A percentile compares a stretch with the other conserved stretches of the same genome.
Conservation (phyloP, 1,140 invertebrate species). For the Leptinotarsa undecemlineata region DNA sequence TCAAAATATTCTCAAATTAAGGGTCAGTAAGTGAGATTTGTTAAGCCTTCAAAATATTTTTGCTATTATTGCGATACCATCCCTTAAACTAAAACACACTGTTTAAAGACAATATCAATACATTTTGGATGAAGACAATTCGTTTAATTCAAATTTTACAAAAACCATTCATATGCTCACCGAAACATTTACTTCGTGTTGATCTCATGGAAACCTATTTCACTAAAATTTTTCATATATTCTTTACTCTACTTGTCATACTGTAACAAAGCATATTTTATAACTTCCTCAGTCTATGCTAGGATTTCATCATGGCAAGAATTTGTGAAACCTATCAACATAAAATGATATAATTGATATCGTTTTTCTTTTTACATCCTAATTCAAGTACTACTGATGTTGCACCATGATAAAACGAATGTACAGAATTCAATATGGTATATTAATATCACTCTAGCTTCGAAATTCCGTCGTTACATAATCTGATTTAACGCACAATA, state of each 20-base stretch:
- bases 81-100: too few species aligned
- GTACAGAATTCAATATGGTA: conserved; percentile 21
- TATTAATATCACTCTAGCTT: conserved; percentile 24
- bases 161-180: too few species aligned
- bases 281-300: conserved; percentile 50
- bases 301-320: conserved; percentile 53
- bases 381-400: conserved; percentile 41
- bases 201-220: neutral
- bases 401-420: conserved; percentile 33
- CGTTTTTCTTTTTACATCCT: conserved; percentile 34
- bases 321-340: conserved; percentile 49
- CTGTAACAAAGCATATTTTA: conserved; percentile 48
- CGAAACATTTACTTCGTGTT: neutral
- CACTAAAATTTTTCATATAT: conserved; percentile 3
- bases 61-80: too few species aligned
- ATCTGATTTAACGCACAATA: conserved; percentile 13
- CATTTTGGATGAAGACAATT: too few species aligned
- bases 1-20: too few species aligned
- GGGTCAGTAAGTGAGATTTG: too few species aligned
- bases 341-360: conserved; percentile 48
- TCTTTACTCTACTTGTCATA: conserved; percentile 31
- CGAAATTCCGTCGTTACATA: conserved; percentile 10
- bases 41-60: too few species aligned
- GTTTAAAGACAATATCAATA: too few species aligned
- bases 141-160: too few species aligned